Conservation (phyloP, 2,797 vertebrate genomes). For the Poeciliopsis presidionis region DNA sequence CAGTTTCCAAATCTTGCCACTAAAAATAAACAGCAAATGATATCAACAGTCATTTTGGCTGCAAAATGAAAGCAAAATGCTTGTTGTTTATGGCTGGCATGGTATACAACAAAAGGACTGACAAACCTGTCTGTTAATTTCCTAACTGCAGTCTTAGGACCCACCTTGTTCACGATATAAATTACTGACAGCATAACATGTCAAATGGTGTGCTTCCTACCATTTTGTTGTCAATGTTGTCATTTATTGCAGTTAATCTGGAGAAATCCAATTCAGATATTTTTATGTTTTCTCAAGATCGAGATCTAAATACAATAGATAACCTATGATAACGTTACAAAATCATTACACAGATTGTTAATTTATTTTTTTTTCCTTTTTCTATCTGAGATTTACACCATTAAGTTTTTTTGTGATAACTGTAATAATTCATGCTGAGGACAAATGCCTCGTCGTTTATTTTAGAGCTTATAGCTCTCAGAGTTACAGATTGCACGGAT, state of each 20-base stretch:
- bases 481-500: constrained; percentile 7
- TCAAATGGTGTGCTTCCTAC: neutral
- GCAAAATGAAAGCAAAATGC: neutral
- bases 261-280: too few relatives aligned
- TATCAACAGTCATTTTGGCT: neutral
- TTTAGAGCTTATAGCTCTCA: neutral
- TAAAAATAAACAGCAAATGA: neutral
- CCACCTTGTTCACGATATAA: neutral
- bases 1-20: neutral
- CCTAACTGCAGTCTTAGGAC: neutral
- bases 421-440: neutral
- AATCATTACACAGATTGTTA: too few relatives aligned
- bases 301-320: too few relatives aligned
- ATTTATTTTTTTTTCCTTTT: too few relatives aligned
- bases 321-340: too few relatives aligned
- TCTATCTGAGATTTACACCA: neutral
- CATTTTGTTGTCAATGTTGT: neutral
- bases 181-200: neutral
- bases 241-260: neutral
- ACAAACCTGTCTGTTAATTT: neutral
- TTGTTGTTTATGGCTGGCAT: neutral
- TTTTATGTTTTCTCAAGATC: too few relatives aligned
- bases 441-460: neutral
- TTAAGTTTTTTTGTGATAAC: neutral
- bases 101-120: neutral